Conservation (phyloP, 2,888 invertebrate genomes). For the Drosophila niveifrons region DNA sequence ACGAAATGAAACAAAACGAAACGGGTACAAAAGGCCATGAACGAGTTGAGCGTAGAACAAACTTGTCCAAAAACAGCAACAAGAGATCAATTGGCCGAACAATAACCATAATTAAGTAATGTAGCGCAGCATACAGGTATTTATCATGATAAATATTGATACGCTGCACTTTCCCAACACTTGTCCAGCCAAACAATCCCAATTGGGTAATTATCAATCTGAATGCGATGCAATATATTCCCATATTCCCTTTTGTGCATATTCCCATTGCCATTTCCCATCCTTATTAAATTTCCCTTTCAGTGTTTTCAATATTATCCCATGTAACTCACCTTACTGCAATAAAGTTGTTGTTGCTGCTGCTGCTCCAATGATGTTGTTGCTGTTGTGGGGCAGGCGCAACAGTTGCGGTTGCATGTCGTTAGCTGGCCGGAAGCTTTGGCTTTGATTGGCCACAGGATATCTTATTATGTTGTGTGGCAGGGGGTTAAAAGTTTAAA, state of each 20-base stretch:
- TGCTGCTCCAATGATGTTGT: neutral
- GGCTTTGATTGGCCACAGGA: slow-evolving; percentile 54
- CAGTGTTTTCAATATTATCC: neutral
- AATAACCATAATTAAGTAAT: slow-evolving; percentile 37
- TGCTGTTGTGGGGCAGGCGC: slow-evolving; percentile 23
- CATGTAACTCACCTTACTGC: slow-evolving; percentile 12
- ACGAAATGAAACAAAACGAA: slow-evolving; percentile 1
- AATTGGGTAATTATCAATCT: neutral
- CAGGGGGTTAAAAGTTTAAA: slow-evolving; percentile 22
- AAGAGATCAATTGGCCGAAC: slow-evolving; percentile 19
- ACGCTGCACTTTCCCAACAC: slow-evolving; percentile 5
- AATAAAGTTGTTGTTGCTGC: neutral
- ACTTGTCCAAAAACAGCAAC: slow-evolving; percentile 2
- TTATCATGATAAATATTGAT: neutral
- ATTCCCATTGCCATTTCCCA: slow-evolving; percentile 7
- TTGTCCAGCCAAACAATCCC: slow-evolving; percentile 6
- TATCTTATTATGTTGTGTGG: slow-evolving; percentile 33
- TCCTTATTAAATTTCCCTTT: slow-evolving; percentile 20
- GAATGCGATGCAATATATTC: neutral
- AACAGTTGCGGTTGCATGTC: slow-evolving; percentile 64
- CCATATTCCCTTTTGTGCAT: neutral
- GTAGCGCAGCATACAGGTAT: slow-evolving; percentile 1
- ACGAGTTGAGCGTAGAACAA: slow-evolving; percentile 28
- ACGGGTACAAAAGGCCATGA: slow-evolving; percentile 34
- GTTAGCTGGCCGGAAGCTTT: slow-evolving; percentile 57